Evolutionary conservation across 2,113 vertebrate species (phyloP).

Genomic region (Petroica traversi): DNA sequence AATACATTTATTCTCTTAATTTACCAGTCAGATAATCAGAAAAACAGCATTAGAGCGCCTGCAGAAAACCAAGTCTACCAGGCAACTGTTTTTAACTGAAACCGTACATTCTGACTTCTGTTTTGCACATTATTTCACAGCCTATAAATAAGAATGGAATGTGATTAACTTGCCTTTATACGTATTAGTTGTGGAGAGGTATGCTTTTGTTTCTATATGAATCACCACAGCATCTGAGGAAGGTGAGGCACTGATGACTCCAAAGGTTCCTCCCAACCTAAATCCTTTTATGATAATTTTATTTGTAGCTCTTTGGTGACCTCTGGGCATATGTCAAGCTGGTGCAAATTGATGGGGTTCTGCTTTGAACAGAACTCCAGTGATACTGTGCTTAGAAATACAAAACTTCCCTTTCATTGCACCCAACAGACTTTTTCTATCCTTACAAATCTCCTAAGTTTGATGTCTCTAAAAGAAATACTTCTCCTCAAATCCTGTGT

Average conservation of each 20-base stretch:
- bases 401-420: not conserved
- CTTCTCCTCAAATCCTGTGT: not conserved
- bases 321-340: not conserved
- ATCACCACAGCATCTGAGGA: not conserved
- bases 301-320: not conserved
- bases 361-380: not conserved
- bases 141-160: not conserved
- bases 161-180: not conserved
- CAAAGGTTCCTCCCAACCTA: not conserved
- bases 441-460: not conserved
- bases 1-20: not conserved
- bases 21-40: not conserved
- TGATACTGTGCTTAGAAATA: not conserved
- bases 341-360: not conserved
- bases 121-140: not conserved
- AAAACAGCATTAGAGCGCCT: not conserved
- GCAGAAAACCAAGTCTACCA: not conserved
- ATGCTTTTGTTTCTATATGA: not conserved
- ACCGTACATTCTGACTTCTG: not conserved
- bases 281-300: not conserved
- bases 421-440: not conserved
- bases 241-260: not conserved
- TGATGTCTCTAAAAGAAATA: not conserved
- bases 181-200: not conserved
- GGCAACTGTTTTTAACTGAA: not conserved